phyloP scores from a whole-genome alignment of 2,888 invertebrate species.

The Hololepta plana region DNA sequence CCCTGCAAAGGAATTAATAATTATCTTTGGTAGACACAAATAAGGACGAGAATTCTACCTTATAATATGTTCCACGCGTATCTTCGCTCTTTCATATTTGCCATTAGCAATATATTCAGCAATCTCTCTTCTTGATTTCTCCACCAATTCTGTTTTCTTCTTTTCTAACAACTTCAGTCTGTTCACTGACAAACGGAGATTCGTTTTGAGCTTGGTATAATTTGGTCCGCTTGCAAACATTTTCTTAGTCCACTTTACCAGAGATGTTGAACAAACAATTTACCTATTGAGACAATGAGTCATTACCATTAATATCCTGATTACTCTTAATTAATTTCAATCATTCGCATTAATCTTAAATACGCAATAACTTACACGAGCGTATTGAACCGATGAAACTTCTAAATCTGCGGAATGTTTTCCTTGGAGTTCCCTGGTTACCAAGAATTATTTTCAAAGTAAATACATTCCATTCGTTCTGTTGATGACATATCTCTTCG shows the following conservation, averaged over 20 bases:
- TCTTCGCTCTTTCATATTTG: slow-evolving; percentile 79
- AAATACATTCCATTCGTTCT: no score
- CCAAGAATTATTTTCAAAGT: no score
- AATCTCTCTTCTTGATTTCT: slow-evolving; percentile 93
- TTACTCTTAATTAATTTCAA: no score
- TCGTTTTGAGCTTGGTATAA: slow-evolving; percentile 91
- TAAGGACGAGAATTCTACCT: slow-evolving; percentile 27
- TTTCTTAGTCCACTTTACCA: no score
- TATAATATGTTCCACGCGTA: slow-evolving; percentile 96
- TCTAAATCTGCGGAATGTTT: no score
- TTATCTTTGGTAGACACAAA: no score
- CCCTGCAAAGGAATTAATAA: slow-evolving; percentile 34
- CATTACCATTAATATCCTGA: neutral
- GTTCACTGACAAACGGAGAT: slow-evolving; percentile 81
- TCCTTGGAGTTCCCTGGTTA: no score
- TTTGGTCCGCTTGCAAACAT: slow-evolving; percentile 90
- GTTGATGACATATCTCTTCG: no score
- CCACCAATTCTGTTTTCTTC: slow-evolving; percentile 92
- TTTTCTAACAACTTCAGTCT: slow-evolving; percentile 89
- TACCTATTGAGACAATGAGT: slow-evolving; percentile 1
- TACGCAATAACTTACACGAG: no score
- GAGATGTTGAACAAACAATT: no score
- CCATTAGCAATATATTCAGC: slow-evolving; percentile 84
- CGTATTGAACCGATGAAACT: no score
- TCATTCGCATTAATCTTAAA: no score